Conservation (phyloP, 2,113 vertebrate genomes). For the Acanthisitta chloris region DNA sequence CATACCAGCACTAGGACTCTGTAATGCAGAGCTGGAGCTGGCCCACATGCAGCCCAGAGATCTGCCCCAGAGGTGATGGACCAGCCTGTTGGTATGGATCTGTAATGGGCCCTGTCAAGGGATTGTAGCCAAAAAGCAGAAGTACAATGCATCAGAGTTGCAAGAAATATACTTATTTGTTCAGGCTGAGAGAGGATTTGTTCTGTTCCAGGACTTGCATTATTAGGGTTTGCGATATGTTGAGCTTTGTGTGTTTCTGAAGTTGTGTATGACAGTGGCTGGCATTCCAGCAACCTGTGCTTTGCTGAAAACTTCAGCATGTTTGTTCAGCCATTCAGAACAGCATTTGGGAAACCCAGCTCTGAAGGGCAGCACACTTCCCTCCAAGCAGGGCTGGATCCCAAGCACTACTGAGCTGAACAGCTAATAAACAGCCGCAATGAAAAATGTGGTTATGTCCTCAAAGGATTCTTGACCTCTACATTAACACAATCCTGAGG, state of each 20-base stretch:
- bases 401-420: not conserved
- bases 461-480: not conserved
- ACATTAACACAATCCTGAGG: not conserved
- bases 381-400: not conserved
- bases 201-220: not conserved
- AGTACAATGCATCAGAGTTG: not conserved
- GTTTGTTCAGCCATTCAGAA: slow-evolving; percentile 1
- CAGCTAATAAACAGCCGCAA: not conserved
- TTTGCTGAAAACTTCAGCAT: not conserved
- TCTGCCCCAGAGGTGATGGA: not conserved
- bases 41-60: not conserved
- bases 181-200: not conserved
- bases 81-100: not conserved
- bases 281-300: not conserved
- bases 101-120: not conserved
- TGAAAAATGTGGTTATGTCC: not conserved
- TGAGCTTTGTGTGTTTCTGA: not conserved
- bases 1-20: not conserved
- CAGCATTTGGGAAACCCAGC: not conserved
- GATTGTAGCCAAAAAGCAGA: not conserved
- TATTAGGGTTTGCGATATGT: not conserved
- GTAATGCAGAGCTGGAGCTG: not conserved
- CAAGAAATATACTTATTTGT: not conserved
- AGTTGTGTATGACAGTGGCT: not conserved
- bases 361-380: not conserved